A percentile compares a stretch with the other conserved stretches of the same genome.
These are phyloP conservation scores for Apostichopus japonicus DNA, from an alignment of 35 echinoderm and acorn worm genomes.

Conservation along the genomic window DNA sequence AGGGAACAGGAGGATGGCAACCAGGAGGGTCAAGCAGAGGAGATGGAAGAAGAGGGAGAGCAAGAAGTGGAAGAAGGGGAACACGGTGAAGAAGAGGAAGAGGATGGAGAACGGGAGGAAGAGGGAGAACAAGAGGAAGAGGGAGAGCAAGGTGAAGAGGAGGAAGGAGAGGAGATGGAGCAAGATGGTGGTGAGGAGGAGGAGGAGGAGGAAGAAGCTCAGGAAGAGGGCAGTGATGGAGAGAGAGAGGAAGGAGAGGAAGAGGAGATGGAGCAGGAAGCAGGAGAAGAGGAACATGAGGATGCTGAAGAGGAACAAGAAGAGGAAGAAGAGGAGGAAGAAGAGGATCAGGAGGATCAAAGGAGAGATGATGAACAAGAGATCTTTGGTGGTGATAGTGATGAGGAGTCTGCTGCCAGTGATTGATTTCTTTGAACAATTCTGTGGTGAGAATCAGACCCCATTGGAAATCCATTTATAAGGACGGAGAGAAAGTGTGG, in stretches of 20 bases:
- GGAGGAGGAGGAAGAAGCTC: slow-evolving; percentile 3
- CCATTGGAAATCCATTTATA: not conserved
- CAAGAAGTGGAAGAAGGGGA: slow-evolving; percentile 51
- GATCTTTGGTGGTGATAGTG: slow-evolving; percentile 81
- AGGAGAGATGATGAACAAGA: slow-evolving; percentile 83
- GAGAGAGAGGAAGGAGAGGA: slow-evolving; percentile 60
- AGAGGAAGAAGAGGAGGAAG: slow-evolving; percentile 64
- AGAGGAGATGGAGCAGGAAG: slow-evolving; percentile 39
- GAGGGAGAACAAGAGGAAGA: slow-evolving; percentile 62
- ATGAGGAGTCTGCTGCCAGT: slow-evolving; percentile 55
- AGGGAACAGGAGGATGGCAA: slow-evolving; percentile 18
- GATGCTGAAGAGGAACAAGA: slow-evolving; percentile 54
- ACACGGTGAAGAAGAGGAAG: slow-evolving; percentile 59
- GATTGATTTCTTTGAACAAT: not conserved
- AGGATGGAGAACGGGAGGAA: slow-evolving; percentile 55
- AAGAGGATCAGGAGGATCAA: slow-evolving; percentile 56
- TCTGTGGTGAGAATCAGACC: not conserved
- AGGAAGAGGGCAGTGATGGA: slow-evolving; percentile 54
- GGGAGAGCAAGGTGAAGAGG: slow-evolving; percentile 49
- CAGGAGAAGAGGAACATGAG: slow-evolving; percentile 60
- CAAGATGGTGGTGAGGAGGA: not conserved
- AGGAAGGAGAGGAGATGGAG: slow-evolving; percentile 22
- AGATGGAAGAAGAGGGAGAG: slow-evolving; percentile 18
- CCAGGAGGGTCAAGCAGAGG: slow-evolving; percentile 1
- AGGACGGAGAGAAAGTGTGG: too few species aligned